Evolutionary conservation across 1,140 invertebrate genomes (phyloP).

Genomic region (Mya arenaria): DNA sequence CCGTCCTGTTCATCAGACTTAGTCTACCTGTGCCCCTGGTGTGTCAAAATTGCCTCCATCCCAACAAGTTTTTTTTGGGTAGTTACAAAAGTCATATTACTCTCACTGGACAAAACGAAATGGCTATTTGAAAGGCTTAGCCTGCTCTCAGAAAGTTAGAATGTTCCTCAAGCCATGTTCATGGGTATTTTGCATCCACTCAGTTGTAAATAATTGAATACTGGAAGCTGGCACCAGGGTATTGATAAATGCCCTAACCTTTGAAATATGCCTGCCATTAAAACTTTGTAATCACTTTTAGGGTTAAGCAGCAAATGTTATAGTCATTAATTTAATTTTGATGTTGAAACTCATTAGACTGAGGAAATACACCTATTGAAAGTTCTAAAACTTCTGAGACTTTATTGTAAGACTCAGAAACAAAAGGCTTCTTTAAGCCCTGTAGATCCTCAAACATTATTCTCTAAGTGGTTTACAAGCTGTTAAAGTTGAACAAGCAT

Average conservation of each 20-base stretch:
- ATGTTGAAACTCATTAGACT: slow-evolving; percentile 41
- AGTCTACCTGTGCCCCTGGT: no score
- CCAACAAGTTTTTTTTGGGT: no score
- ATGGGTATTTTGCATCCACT: slow-evolving; percentile 16
- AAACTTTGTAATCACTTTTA: slow-evolving; percentile 32
- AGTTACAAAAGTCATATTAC: slow-evolving; percentile 10
- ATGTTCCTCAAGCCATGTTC: background rate
- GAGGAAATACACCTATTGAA: background rate
- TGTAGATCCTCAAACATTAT: no score
- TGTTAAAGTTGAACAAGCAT: no score
- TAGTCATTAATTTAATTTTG: slow-evolving; percentile 52
- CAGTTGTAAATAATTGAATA: background rate
- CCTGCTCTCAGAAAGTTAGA: background rate
- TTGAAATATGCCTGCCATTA: slow-evolving; percentile 41
- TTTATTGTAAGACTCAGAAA: no score
- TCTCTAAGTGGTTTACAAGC: no score
- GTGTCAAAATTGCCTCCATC: no score
- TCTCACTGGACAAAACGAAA: slow-evolving; percentile 27
- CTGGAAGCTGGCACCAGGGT: background rate
- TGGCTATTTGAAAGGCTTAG: slow-evolving; percentile 21
- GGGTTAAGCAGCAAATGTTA: slow-evolving; percentile 45
- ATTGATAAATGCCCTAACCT: slow-evolving; percentile 8
- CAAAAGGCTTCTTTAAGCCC: no score
- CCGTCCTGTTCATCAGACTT: no score
- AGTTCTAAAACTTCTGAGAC: no score